Conservation (phyloP, 1,140 invertebrate genomes). For the Aphaenogaster ashmeadi region DNA sequence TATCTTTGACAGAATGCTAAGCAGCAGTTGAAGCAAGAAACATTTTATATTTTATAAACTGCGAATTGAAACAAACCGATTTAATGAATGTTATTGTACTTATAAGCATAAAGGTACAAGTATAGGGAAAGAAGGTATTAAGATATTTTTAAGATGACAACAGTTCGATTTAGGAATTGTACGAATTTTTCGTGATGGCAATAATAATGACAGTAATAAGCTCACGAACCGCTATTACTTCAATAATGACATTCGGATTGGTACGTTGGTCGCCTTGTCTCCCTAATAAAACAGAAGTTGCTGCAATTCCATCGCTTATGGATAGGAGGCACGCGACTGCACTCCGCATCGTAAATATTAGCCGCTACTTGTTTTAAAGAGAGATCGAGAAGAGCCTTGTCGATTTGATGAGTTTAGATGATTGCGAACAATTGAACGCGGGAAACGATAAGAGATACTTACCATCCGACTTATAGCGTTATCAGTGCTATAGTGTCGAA, state of each 20-base stretch:
- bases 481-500: background rate
- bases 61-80: background rate
- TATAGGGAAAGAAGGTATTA: background rate
- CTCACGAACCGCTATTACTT: conserved; percentile 81
- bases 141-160: conserved; percentile 64
- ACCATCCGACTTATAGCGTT: background rate
- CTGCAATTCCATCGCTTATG: conserved; percentile 82
- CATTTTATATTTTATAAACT: background rate
- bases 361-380: conserved; percentile 71
- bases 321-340: conserved; percentile 78
- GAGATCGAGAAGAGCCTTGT: conserved; percentile 64
- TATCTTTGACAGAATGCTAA: background rate
- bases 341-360: conserved; percentile 79
- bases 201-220: conserved; percentile 82
- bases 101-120: background rate
- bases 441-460: conserved; percentile 14
- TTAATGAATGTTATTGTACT: background rate
- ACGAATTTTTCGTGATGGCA: conserved; percentile 62
- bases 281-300: conserved; percentile 83
- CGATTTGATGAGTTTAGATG: conserved; percentile 62
- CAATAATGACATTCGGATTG: conserved; percentile 80
- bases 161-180: conserved; percentile 60
- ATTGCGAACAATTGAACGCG: conserved; percentile 37
- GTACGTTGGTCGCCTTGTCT: conserved; percentile 76
- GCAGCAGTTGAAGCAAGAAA: background rate